These are phyloP conservation scores for Agelaius phoeniceus DNA, from an alignment of 2,113 vertebrate species.

Conservation along the genomic window DNA sequence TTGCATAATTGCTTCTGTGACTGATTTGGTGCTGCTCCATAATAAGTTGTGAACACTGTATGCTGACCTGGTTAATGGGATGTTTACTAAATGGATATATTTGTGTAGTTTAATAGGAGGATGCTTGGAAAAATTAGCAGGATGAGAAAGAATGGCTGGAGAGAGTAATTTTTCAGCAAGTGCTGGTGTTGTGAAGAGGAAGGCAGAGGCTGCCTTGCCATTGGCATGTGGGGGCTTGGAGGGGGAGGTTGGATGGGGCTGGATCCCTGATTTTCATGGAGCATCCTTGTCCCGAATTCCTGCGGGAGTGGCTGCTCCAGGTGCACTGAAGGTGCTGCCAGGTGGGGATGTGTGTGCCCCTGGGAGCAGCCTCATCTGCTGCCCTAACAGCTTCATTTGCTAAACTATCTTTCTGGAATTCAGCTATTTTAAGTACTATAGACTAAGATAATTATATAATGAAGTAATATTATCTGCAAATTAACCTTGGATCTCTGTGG, in stretches of 20 bases:
- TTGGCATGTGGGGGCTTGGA: background rate
- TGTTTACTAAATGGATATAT: conserved; percentile 62
- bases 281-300: background rate
- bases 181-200: background rate
- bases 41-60: conserved; percentile 45
- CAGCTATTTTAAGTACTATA: conserved; percentile 35
- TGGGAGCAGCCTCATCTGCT: background rate
- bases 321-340: background rate
- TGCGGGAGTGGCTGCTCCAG: rapidly evolving
- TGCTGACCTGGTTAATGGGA: conserved; percentile 54
- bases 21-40: conserved; percentile 30
- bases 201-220: background rate
- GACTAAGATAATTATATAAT: conserved; percentile 66
- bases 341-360: rapidly evolving
- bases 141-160: conserved; percentile 13
- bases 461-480: conserved; percentile 61
- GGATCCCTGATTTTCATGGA: background rate
- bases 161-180: background rate
- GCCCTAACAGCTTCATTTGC: background rate
- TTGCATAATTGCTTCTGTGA: conserved; percentile 51
- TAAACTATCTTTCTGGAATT: background rate
- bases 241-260: background rate
- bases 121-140: conserved; percentile 47
- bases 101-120: conserved; percentile 48
- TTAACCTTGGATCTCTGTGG: conserved; percentile 58